phyloP scores from a whole-genome alignment of 2,113 vertebrate species.

The Antechinus flavipes region DNA sequence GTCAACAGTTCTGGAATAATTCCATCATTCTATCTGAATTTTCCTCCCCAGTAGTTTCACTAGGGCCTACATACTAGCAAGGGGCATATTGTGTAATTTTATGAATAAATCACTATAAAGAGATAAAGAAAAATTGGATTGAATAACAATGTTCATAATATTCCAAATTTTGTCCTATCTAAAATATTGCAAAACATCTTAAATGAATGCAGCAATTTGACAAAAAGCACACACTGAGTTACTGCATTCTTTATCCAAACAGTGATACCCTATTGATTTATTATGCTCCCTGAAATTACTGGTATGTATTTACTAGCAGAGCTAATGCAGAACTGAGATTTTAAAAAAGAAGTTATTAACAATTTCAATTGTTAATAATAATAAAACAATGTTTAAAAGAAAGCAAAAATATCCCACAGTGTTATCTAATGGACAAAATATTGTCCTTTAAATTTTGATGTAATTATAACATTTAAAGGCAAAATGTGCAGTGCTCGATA shows the following conservation, averaged over 20 bases:
- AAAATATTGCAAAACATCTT: not conserved
- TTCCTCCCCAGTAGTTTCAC: not conserved
- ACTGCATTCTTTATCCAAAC: rapidly evolving
- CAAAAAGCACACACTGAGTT: not conserved
- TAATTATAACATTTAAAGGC: constrained; percentile 77
- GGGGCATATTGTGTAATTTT: not conserved
- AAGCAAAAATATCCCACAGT: constrained; percentile 40
- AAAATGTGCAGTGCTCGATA: constrained; percentile 59
- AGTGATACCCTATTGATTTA: not conserved
- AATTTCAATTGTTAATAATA: not conserved
- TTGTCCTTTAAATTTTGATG: constrained; percentile 76
- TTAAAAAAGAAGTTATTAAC: constrained; percentile 56
- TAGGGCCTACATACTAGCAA: not conserved
- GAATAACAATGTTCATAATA: not conserved
- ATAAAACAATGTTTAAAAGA: constrained; percentile 43
- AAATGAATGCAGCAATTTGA: not conserved
- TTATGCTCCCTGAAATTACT: constrained; percentile 4
- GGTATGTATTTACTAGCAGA: not conserved
- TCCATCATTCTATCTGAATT: not conserved
- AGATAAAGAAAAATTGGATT: not conserved
- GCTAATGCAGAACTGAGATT: constrained; percentile 18
- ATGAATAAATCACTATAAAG: constrained; percentile 7
- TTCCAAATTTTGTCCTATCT: not conserved
- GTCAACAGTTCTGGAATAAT: not conserved
- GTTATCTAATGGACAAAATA: constrained; percentile 70